phyloP scores from a whole-genome alignment of 2,113 vertebrate species.

The Zosterops lateralis region DNA sequence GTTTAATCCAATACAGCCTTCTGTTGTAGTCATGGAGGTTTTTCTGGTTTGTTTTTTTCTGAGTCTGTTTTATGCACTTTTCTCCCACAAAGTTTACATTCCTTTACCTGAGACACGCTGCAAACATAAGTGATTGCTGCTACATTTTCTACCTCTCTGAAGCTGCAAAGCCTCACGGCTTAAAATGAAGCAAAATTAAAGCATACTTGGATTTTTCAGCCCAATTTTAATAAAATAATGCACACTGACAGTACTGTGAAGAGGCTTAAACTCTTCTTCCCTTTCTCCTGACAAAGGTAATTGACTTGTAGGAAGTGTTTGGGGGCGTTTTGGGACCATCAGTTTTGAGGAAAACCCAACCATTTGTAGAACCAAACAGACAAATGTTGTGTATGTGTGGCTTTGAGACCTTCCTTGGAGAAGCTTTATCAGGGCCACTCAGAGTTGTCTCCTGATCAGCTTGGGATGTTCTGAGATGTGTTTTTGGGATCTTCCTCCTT shows the following conservation, averaged over 20 bases:
- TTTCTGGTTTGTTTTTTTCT: background rate
- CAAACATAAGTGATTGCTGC: background rate
- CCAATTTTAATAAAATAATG: background rate
- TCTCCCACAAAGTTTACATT: background rate
- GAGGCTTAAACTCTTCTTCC: background rate
- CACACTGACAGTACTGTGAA: background rate
- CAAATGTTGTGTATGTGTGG: accelerated
- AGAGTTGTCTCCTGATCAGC: background rate
- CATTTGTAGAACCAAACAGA: accelerated
- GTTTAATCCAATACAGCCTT: conserved; percentile 28
- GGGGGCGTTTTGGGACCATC: background rate
- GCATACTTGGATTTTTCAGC: background rate
- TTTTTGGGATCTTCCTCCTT: background rate
- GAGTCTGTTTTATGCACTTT: background rate
- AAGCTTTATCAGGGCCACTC: background rate
- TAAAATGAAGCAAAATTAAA: background rate
- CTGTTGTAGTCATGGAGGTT: background rate
- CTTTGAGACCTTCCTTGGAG: background rate
- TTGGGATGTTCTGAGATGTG: background rate
- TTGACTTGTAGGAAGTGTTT: background rate
- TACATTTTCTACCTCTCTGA: background rate
- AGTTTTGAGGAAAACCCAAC: background rate
- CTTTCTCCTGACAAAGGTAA: background rate
- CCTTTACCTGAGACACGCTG: background rate
- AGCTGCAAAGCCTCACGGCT: background rate